Conservation (phyloP, 2,113 vertebrate species). For the Phyllopteryx taeniolatus region DNA sequence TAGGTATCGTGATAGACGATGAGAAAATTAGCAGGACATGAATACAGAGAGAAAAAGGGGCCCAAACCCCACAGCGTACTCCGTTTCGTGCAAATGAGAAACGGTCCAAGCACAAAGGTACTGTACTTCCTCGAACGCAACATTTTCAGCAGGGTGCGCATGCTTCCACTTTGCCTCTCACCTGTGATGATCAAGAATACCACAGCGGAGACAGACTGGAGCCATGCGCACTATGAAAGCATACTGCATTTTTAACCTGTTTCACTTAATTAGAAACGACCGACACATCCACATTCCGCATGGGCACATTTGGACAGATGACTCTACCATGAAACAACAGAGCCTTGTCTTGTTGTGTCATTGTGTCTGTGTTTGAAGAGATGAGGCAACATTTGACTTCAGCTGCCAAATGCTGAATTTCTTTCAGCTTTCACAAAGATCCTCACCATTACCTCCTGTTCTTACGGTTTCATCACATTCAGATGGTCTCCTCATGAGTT, state of each 20-base stretch:
- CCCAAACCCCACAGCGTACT: too few species aligned
- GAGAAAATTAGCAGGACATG: neutral
- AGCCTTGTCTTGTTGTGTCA: neutral
- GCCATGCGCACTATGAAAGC: conserved; percentile 31
- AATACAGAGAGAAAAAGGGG: too few species aligned
- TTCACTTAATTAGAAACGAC: conserved; percentile 26
- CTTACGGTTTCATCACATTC: too few species aligned
- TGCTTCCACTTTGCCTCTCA: conserved; percentile 45
- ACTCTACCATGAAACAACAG: neutral
- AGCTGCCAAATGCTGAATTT: neutral
- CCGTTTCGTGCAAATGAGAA: too few species aligned
- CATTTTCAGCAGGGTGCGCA: conserved; percentile 39
- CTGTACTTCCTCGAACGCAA: conserved; percentile 13
- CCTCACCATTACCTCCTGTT: neutral
- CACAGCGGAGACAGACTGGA: conserved; percentile 58
- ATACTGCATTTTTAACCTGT: conserved; percentile 9
- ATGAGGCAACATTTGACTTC: neutral
- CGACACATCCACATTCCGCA: conserved; percentile 27
- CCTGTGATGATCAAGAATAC: conserved; percentile 65
- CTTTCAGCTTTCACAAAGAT: neutral
- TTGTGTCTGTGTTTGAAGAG: neutral
- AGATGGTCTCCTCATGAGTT: neutral
- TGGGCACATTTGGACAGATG: conserved; percentile 3
- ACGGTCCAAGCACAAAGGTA: neutral
- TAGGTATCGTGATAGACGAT: neutral